A percentile compares a stretch with the other conserved stretches of the same genome.
These are phyloP conservation scores for Drosophila novamexicana DNA, from an alignment of 1,140 invertebrate species.

Conservation along the genomic window DNA sequence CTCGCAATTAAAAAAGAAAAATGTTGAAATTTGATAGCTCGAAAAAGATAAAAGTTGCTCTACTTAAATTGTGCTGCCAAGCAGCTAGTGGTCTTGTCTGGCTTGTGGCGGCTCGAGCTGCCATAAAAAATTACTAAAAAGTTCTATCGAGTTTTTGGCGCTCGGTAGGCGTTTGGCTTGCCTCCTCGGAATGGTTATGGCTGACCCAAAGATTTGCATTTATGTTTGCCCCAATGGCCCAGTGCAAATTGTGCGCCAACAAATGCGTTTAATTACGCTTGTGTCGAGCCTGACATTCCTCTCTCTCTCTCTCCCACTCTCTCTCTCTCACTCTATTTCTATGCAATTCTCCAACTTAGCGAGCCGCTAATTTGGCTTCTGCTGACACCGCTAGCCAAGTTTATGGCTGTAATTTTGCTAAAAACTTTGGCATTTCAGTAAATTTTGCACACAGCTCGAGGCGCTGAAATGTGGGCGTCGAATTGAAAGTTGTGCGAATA, in stretches of 20 bases:
- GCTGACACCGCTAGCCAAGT: constrained; percentile 51
- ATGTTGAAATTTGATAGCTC: background rate
- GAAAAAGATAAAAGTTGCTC: background rate
- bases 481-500: constrained; percentile 7
- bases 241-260: constrained; percentile 35
- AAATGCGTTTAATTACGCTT: constrained; percentile 42
- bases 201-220: constrained; percentile 45
- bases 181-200: constrained; percentile 22
- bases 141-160: background rate
- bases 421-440: constrained; percentile 73
- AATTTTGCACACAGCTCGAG: constrained; percentile 48
- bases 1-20: background rate
- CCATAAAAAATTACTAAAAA: background rate
- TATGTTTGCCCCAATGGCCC: constrained; percentile 6
- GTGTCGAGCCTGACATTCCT: background rate
- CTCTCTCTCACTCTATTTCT: background rate
- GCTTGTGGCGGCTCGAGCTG: background rate
- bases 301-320: background rate
- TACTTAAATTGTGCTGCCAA: background rate
- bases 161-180: constrained; percentile 10
- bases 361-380: constrained; percentile 46
- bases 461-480: constrained; percentile 40
- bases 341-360: background rate
- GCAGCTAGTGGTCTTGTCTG: background rate
- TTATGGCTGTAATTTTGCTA: constrained; percentile 50